phyloP scores from a whole-genome alignment of 64 coral and sea anemone genomes.

The Stichodactyla mertensii region DNA sequence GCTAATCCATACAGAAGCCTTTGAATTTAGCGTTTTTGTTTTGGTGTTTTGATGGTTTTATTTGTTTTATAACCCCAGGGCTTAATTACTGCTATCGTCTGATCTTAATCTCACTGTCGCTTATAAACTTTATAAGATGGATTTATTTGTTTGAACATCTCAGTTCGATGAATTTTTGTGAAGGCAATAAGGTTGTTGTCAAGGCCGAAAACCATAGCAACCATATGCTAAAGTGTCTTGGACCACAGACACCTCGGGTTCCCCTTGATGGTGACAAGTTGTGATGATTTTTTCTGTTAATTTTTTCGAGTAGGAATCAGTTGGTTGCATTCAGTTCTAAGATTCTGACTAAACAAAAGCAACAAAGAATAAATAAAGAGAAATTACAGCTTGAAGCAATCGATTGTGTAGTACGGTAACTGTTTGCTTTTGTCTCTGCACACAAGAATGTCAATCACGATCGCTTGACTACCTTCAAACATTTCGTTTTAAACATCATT shows the following conservation, averaged over 20 bases:
- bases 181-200: background rate
- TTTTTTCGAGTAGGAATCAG: background rate
- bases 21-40: background rate
- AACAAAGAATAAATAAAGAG: conserved; percentile 22
- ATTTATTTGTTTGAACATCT: conserved; percentile 1
- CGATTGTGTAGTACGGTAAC: background rate
- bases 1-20: no score
- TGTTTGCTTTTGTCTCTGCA: conserved; percentile 20
- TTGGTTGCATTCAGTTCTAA: background rate
- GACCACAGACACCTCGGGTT: background rate
- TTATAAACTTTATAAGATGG: conserved; percentile 1
- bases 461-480: background rate
- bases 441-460: background rate
- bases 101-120: background rate
- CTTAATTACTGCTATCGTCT: background rate
- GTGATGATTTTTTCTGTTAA: background rate
- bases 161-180: background rate
- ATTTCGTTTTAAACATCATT: background rate
- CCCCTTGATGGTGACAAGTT: background rate
- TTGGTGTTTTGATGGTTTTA: background rate
- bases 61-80: background rate
- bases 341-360: conserved; percentile 21
- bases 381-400: conserved; percentile 21
- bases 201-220: conserved; percentile 7
- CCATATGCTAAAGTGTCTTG: background rate